These are phyloP conservation scores for Ptychobarbus kaznakovi DNA, from an alignment of 2,797 vertebrate species.

Conservation along the genomic window DNA sequence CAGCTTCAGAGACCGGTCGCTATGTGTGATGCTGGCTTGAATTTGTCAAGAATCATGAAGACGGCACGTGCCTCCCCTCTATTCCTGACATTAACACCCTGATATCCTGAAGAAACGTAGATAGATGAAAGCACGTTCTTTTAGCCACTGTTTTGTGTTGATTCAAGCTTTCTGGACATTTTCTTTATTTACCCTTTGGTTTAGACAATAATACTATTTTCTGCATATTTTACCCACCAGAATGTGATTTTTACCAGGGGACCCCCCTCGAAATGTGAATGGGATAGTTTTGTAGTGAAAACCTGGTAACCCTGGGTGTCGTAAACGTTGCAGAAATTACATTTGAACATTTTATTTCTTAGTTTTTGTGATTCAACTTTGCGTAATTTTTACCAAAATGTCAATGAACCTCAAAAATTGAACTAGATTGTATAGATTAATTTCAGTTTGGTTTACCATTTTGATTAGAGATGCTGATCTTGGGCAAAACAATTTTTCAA, in stretches of 20 bases:
- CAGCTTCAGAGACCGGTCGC: constrained; percentile 74
- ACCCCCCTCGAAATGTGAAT: background rate
- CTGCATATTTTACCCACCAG: background rate
- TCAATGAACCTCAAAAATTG: too few species aligned
- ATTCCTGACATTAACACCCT: constrained; percentile 51
- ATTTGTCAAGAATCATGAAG: constrained; percentile 73
- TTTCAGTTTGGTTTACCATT: too few species aligned
- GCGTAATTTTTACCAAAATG: too few species aligned
- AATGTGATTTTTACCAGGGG: background rate
- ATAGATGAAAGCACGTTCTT: constrained; percentile 19
- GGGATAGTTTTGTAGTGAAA: background rate
- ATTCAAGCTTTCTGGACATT: background rate
- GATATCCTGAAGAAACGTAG: constrained; percentile 12
- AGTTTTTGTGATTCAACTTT: too few species aligned
- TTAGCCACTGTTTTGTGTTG: background rate
- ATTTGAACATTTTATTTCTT: background rate
- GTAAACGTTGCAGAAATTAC: background rate
- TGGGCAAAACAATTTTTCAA: background rate
- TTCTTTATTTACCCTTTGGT: background rate
- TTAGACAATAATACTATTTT: background rate
- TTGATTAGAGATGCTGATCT: too few species aligned
- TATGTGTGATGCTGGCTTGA: constrained; percentile 67
- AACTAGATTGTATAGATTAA: too few species aligned
- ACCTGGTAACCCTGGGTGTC: background rate
- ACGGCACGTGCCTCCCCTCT: constrained; percentile 59